Conservation (phyloP, 2,888 invertebrate genomes). For the Ethmia dodecea region DNA sequence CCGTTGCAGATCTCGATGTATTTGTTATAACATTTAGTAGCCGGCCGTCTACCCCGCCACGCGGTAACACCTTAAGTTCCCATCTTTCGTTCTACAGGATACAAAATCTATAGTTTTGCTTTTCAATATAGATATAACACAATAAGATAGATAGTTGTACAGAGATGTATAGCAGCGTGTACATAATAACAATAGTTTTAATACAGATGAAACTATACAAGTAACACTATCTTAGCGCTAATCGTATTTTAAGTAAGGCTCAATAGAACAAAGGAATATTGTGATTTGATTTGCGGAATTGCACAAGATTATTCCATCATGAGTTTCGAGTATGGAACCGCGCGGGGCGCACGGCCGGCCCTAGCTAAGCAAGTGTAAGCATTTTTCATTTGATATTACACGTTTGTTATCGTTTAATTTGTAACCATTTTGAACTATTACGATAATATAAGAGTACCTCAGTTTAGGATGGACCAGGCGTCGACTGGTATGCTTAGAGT, state of each 20-base stretch:
- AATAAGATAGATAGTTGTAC: constrained; percentile 71
- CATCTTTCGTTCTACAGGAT: constrained; percentile 65
- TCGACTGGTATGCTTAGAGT: constrained; percentile 71
- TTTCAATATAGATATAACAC: constrained; percentile 57
- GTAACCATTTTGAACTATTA: constrained; percentile 74
- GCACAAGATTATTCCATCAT: constrained; percentile 65
- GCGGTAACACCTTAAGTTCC: constrained; percentile 56
- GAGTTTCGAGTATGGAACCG: constrained; percentile 49
- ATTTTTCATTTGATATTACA: constrained; percentile 72
- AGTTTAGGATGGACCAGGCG: constrained; percentile 77
- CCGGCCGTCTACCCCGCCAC: constrained; percentile 58
- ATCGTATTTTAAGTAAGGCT: constrained; percentile 64
- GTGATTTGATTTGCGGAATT: constrained; percentile 65
- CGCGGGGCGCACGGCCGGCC: constrained; percentile 60
- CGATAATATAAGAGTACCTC: constrained; percentile 72
- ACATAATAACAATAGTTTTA: constrained; percentile 73
- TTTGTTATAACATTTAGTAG: constrained; percentile 73
- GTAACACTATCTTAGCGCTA: constrained; percentile 68
- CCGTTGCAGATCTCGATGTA: constrained; percentile 62
- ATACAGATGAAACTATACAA: constrained; percentile 61
- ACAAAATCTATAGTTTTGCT: constrained; percentile 49
- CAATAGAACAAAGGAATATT: constrained; percentile 62
- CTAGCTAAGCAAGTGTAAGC: constrained; percentile 75
- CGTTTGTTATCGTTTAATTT: constrained; percentile 75
- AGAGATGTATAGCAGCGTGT: constrained; percentile 68